Conservation (phyloP, 2,888 invertebrate species). For the Acronicta psi region DNA sequence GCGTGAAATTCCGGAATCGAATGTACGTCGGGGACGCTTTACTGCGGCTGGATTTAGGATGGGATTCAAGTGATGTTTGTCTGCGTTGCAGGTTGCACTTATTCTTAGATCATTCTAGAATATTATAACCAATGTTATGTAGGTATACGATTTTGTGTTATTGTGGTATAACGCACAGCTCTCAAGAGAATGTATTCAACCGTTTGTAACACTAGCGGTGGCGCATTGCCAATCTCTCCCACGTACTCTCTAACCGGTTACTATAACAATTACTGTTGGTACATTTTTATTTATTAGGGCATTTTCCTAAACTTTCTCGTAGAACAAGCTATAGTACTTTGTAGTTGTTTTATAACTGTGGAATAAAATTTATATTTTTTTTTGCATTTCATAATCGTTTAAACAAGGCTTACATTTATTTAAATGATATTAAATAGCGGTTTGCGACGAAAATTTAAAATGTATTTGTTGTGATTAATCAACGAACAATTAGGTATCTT, state of each 20-base stretch:
- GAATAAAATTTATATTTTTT: not conserved
- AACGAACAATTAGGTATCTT: too few species aligned
- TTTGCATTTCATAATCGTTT: not conserved
- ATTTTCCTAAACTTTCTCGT: not conserved
- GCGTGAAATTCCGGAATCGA: conserved; percentile 68
- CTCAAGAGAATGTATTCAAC: conserved; percentile 25
- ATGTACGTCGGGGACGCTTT: conserved; percentile 41
- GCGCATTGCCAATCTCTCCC: conserved; percentile 33
- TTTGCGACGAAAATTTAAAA: not conserved
- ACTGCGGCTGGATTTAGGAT: conserved; percentile 14
- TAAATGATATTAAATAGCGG: not conserved
- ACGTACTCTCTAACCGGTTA: conserved; percentile 14
- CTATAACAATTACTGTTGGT: conserved; percentile 28
- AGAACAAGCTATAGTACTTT: not conserved
- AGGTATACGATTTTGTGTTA: conserved; percentile 15
- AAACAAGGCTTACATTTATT: not conserved
- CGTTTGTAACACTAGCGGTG: conserved; percentile 34
- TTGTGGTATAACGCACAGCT: conserved; percentile 16
- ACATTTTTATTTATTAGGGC: conserved; percentile 6
- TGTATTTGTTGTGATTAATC: not conserved
- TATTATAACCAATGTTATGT: not conserved
- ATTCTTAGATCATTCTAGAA: conserved; percentile 3
- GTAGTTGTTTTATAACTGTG: not conserved
- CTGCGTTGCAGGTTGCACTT: conserved; percentile 25
- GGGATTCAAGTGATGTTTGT: conserved; percentile 20